Conservation (phyloP, 1,140 invertebrate genomes). For the Anadara kagoshimensis region DNA sequence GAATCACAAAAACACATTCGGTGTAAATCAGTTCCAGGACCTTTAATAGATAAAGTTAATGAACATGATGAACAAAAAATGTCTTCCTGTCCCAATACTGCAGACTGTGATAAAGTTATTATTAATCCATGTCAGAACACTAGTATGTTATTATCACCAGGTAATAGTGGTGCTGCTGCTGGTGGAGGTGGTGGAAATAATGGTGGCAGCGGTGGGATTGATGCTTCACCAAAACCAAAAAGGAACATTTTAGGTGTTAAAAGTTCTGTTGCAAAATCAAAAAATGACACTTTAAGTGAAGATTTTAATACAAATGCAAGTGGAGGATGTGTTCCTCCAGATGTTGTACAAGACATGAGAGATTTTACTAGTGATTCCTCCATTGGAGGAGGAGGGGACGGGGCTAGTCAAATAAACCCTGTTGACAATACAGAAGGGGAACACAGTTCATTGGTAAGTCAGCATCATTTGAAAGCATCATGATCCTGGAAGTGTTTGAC, state of each 20-base stretch:
- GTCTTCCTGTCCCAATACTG: conserved; percentile 60
- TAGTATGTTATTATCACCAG: no score
- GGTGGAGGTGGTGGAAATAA: no score
- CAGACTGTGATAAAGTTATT: conserved; percentile 7
- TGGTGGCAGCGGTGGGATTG: neutral
- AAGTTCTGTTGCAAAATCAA: conserved; percentile 76
- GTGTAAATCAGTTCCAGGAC: conserved; percentile 62
- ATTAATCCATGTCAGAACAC: no score
- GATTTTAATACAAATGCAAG: no score
- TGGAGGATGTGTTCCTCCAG: no score
- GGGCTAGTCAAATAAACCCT: conserved; percentile 10
- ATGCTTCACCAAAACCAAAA: conserved; percentile 34
- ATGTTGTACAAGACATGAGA: no score
- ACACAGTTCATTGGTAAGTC: conserved; percentile 32
- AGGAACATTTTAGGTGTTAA: conserved; percentile 76
- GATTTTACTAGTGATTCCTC: neutral
- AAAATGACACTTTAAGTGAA: conserved; percentile 44
- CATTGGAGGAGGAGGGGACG: conserved; percentile 14
- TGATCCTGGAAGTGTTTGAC: conserved; percentile 16
- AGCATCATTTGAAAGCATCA: conserved; percentile 28
- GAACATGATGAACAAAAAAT: conserved; percentile 31
- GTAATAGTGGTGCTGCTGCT: no score
- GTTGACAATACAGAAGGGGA: conserved; percentile 9
- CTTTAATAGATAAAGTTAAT: neutral
- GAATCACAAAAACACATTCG: conserved; percentile 57